Evolutionary conservation across 2,888 invertebrate genomes (phyloP), one percentile per base, ranked within the genome.

Genomic region (Dasysyrphus albostriatus): DNA sequence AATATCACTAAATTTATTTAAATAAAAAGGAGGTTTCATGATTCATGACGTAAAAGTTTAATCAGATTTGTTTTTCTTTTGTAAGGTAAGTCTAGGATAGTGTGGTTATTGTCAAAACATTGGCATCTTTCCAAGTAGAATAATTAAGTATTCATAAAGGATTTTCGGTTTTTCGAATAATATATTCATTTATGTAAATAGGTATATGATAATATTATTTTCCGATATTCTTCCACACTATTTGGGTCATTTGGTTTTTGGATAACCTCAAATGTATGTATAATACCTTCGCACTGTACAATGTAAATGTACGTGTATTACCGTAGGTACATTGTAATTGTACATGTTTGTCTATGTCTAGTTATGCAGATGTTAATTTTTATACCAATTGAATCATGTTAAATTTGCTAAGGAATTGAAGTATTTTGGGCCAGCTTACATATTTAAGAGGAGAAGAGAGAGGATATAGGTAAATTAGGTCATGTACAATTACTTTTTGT

Each of bases 71-170:
- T 47, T 10, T 44, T 44, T 63, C 2, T 59, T 12, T 24, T 14
- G 10, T 61, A 14, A 58, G 34, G n/a, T 47, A 19, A 19, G 12
- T 3, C 5, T 34, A 49, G 32, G 16, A 49, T 5, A 67, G 10
- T 65, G 32, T 65, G 32, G 32, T 42, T 67, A 42, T 44, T 44
- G 10, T 0, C 10, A 34, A n/a, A 29, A 63, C 5, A 0, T 34
- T 49, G 67, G 67, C 34, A 49, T 34, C 16, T 1, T 49, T 67
- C 67, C 67, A 67, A 65, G 32, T 49, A 14, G 1, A 65, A 29
- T 47, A 24, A n/a, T n/a, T 44, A n/a, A 34, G 16, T 29, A 65
- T 47, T 34, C 65, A 47, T 47, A 47, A 67, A 49, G 65, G 47
- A 49, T 34, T 49, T 32, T 65, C 34, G 47, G 29, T 63, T 32